These are phyloP conservation scores for Arion vulgaris DNA, from an alignment of 1,140 invertebrate genomes.

Conservation along the genomic window DNA sequence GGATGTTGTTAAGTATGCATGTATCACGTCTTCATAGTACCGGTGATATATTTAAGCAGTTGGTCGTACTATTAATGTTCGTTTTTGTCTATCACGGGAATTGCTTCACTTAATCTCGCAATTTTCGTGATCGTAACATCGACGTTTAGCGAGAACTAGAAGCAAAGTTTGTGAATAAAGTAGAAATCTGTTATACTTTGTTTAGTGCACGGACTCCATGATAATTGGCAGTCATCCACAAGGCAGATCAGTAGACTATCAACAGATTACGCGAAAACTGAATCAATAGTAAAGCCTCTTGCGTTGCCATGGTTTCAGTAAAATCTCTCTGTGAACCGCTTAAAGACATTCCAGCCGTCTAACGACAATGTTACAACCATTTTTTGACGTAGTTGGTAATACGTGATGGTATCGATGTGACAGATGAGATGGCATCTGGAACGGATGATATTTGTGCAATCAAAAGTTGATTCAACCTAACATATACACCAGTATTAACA, in stretches of 20 bases:
- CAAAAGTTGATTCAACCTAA: neutral
- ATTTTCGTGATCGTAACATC: neutral
- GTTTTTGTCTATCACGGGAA: too few species aligned
- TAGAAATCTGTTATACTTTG: neutral
- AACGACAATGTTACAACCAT: neutral
- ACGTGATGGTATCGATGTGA: too few species aligned
- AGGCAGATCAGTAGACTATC: neutral
- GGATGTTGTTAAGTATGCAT: too few species aligned
- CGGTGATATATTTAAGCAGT: too few species aligned
- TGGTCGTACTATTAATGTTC: too few species aligned
- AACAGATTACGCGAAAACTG: neutral
- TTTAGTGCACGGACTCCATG: neutral
- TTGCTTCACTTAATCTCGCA: too few species aligned
- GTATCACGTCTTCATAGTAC: too few species aligned
- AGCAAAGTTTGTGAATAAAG: neutral
- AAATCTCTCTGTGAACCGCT: neutral
- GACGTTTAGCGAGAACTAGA: slow-evolving; percentile 9
- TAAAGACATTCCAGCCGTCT: neutral
- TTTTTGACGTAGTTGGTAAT: neutral
- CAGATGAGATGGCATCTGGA: slow-evolving; percentile 4
- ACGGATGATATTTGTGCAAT: slow-evolving; percentile 6
- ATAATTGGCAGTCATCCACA: neutral
- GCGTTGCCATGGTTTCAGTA: neutral
- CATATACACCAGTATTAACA: neutral
- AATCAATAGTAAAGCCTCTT: neutral